Conservation (phyloP, 2,888 invertebrate genomes). For the Labia minor region DNA sequence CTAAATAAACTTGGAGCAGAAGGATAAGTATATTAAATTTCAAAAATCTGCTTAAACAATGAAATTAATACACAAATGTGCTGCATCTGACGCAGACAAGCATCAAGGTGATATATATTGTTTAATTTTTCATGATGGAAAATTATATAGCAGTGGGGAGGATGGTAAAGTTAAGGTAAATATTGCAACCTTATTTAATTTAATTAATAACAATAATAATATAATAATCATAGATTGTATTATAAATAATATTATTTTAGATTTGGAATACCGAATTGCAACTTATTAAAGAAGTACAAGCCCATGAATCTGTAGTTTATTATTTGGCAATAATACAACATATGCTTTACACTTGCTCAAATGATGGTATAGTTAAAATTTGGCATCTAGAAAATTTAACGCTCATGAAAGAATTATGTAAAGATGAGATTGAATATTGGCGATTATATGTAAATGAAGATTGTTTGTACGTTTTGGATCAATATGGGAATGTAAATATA, state of each 20-base stretch:
- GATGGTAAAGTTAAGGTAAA: constrained; percentile 43
- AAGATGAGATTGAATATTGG: constrained; percentile 38
- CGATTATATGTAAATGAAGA: too few relatives aligned
- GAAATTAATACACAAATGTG: constrained; percentile 18
- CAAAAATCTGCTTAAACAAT: too few relatives aligned
- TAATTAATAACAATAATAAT: neutral
- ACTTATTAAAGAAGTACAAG: constrained; percentile 38
- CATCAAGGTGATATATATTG: constrained; percentile 39
- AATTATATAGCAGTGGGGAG: constrained; percentile 40
- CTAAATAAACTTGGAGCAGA: too few relatives aligned
- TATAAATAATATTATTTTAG: constrained; percentile 31
- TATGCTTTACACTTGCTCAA: constrained; percentile 49
- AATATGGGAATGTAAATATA: too few relatives aligned
- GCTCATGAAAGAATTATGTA: constrained; percentile 32
- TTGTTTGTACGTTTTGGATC: too few relatives aligned
- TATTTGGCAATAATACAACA: constrained; percentile 46
- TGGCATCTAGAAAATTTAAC: constrained; percentile 43
- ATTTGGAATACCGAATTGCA: constrained; percentile 40
- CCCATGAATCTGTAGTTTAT: constrained; percentile 50
- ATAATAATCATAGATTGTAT: too few relatives aligned
- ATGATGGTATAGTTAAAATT: constrained; percentile 49
- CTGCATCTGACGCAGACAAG: constrained; percentile 36
- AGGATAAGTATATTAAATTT: too few relatives aligned
- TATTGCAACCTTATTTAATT: too few relatives aligned
- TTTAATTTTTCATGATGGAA: constrained; percentile 37